Conservation (phyloP, 2,113 vertebrate genomes). For the Phoxinus phoxinus region DNA sequence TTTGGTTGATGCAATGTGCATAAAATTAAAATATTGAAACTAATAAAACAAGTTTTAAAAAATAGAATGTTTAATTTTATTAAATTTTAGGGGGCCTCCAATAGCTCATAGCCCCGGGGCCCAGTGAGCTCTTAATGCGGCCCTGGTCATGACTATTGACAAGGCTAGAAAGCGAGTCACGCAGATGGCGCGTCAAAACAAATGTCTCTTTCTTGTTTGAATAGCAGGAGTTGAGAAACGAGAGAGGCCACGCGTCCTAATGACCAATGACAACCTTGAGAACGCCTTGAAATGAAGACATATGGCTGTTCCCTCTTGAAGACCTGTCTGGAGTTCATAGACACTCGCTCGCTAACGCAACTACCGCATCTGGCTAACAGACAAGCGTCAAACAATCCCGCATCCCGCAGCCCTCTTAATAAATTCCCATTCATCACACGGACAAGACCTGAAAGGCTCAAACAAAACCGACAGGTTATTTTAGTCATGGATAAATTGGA, state of each 20-base stretch:
- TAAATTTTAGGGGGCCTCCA: no score
- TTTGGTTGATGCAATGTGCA: no score
- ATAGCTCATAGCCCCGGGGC: no score
- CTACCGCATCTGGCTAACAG: conserved; percentile 15
- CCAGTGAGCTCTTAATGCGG: no score
- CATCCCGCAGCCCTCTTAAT: conserved; percentile 53
- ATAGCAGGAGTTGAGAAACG: conserved; percentile 2
- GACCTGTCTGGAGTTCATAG: conserved; percentile 69
- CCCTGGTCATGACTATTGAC: background rate
- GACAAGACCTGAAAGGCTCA: conserved; percentile 46
- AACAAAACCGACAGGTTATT: conserved; percentile 71
- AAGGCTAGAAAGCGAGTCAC: background rate
- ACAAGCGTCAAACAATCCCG: background rate
- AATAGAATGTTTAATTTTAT: no score
- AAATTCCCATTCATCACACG: conserved; percentile 56
- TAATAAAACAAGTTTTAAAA: no score
- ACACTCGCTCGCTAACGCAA: conserved; percentile 43
- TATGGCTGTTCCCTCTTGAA: conserved; percentile 60
- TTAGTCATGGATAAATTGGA: conserved; percentile 52
- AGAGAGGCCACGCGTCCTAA: conserved; percentile 37
- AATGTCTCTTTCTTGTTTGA: conserved; percentile 27
- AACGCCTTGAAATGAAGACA: conserved; percentile 71
- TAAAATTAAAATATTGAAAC: no score
- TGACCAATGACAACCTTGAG: conserved; percentile 69
- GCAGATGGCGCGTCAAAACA: conserved; percentile 7